Percentiles rank a stretch among this genome's conserved stretches.
These are phyloP conservation scores for Hymenopus coronatus DNA, from an alignment of 2,888 invertebrate genomes.

Conservation along the genomic window DNA sequence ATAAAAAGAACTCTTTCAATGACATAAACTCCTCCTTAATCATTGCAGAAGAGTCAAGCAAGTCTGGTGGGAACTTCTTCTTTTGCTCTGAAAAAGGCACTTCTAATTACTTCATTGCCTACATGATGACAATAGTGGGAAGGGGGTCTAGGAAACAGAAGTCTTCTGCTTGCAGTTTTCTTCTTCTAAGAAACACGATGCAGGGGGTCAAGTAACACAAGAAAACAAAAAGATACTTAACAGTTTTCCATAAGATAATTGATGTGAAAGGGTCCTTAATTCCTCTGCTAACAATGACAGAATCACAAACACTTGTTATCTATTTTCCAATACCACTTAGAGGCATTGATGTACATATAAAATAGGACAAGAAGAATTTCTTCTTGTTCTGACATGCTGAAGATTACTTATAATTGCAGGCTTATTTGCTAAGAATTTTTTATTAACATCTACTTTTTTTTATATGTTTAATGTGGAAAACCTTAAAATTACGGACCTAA, in stretches of 20 bases:
- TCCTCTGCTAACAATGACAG: neutral
- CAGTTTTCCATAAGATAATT: conserved; percentile 5
- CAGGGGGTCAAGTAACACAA: conserved; percentile 27
- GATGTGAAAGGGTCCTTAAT: conserved; percentile 10
- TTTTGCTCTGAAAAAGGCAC: conserved; percentile 25
- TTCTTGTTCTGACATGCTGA: conserved; percentile 9
- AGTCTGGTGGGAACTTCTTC: conserved; percentile 19
- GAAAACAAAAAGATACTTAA: conserved; percentile 26
- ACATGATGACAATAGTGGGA: conserved; percentile 33
- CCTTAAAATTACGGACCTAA: conserved; percentile 33
- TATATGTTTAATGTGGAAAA: conserved; percentile 30
- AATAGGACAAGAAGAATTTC: conserved; percentile 1
- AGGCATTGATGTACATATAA: neutral
- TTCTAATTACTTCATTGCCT: conserved; percentile 28
- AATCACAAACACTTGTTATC: conserved; percentile 4
- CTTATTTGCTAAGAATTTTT: conserved; percentile 28
- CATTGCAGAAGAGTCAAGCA: neutral
- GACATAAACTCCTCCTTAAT: neutral
- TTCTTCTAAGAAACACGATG: conserved; percentile 28
- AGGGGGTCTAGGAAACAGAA: conserved; percentile 34
- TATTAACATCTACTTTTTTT: conserved; percentile 26
- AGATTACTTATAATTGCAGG: conserved; percentile 13
- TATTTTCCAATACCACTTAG: neutral
- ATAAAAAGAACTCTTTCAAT: neutral
- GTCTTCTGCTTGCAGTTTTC: conserved; percentile 18